phyloP scores from a whole-genome alignment of 1,140 invertebrate species.

The Zaprionus nigranus region DNA sequence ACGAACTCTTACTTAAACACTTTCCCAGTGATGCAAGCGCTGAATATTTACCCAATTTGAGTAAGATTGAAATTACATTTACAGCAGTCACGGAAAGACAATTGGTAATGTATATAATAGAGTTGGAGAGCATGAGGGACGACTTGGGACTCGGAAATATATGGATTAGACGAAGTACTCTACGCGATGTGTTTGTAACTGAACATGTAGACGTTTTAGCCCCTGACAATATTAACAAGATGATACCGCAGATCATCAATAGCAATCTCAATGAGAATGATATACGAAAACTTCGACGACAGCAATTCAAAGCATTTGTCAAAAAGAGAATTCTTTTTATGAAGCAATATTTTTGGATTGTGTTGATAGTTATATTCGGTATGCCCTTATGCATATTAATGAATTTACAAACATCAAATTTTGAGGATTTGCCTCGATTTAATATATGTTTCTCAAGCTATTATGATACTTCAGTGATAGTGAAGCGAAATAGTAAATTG shows the following conservation, averaged over 20 bases:
- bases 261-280: not conserved
- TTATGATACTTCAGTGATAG: not conserved
- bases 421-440: not conserved
- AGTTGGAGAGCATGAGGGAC: not conserved
- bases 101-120: not conserved
- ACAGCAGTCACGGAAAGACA: not conserved
- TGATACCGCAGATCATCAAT: not conserved
- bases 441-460: not conserved
- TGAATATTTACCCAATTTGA: not conserved
- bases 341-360: not conserved
- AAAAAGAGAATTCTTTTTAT: not conserved
- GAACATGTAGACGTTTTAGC: too few relatives aligned
- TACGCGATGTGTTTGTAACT: conserved; percentile 17
- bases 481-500: not conserved
- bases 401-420: not conserved
- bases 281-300: not conserved
- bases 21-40: not conserved
- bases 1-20: not conserved
- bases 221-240: not conserved
- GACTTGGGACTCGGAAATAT: not conserved
- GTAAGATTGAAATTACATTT: not conserved
- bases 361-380: not conserved
- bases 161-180: conserved; percentile 14
- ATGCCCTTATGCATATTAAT: not conserved
- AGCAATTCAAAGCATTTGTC: not conserved